Evolutionary conservation across 2,888 invertebrate genomes (phyloP), one percentile per base, ranked within the genome.

Genomic region (Homarus gammarus): DNA sequence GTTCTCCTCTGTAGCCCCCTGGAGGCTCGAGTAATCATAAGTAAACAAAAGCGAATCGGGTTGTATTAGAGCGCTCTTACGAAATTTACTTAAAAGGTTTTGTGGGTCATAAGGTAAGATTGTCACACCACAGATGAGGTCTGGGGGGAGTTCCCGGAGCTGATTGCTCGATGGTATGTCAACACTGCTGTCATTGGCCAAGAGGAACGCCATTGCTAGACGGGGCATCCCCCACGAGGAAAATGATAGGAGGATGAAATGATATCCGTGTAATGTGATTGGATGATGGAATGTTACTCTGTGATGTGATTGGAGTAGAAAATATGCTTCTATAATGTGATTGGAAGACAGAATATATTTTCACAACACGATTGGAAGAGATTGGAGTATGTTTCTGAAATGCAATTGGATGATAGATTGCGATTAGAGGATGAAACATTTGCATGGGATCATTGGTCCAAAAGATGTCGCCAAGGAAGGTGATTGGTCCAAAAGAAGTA

Each of bases 81-180:
- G 5, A 27, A 64, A 64, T 64, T 27, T 64, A 12, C 64, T 27
- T 27, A 64, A 64, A 64, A 64, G 64, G 64, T 27, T 27, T 64
- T 27, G 15, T 22, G 0, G 64, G 27, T 64, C 5, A 27, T 64
- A 64, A n/a, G 0, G 27, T 64, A 64, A 64, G 64, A 64, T 2
- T 27, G 27, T 64, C 64, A 64, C 64, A 6, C 27, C 64, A 64
- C 64, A 27, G 64, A 64, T 64, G 64, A 64, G 64, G 64, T 64
- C 64, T 27, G 27, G 64, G 27, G 64, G 64, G 64, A 64, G 64
- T 27, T 64, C 64, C 27, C 64, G n/a, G 6, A 64, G 64, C 27
- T 64, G 64, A 64, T 64, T 27, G 27, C 27, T 64, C 64, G 27
- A 64, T 27, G 0, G 64, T 64, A 64, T 27, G 31, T 64, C 64